Conservation (phyloP, 1,140 invertebrate genomes). For the Anoplolepis gracilipes region DNA sequence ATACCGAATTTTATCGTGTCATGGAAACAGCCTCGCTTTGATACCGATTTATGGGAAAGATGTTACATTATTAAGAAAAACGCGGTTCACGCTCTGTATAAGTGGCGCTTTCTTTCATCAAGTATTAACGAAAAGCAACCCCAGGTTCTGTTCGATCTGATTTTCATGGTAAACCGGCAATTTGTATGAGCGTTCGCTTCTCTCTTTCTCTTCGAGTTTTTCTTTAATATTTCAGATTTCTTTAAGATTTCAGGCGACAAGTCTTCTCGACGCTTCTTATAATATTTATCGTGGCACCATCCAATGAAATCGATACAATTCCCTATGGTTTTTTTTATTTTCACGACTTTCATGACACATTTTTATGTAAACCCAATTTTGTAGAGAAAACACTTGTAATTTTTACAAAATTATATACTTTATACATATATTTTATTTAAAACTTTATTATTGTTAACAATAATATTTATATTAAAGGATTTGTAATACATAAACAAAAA, state of each 20-base stretch:
- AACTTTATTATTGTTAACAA: no score
- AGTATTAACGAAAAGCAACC: slow-evolving; percentile 77
- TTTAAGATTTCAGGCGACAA: slow-evolving; percentile 58
- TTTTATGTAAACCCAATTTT: not conserved
- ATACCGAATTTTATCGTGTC: slow-evolving; percentile 16
- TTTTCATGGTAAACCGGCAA: slow-evolving; percentile 77
- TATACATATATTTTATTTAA: no score
- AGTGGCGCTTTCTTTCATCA: slow-evolving; percentile 63
- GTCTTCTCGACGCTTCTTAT: not conserved
- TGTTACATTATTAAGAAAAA: slow-evolving; percentile 64
- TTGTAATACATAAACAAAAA: not conserved
- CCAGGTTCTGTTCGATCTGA: slow-evolving; percentile 65
- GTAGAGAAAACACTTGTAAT: not conserved
- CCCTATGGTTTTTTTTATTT: not conserved
- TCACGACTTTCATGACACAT: not conserved
- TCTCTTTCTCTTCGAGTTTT: slow-evolving; percentile 16
- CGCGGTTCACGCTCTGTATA: slow-evolving; percentile 44
- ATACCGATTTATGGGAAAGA: slow-evolving; percentile 45
- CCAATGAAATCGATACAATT: slow-evolving; percentile 30
- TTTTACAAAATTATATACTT: not conserved
- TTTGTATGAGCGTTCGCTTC: slow-evolving; percentile 77
- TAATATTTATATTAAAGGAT: not conserved
- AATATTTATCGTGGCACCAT: slow-evolving; percentile 40
- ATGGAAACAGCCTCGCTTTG: slow-evolving; percentile 7
- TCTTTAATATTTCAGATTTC: slow-evolving; percentile 75